phyloP scores from a whole-genome alignment of 1,140 invertebrate genomes.

The Phthorimaea operculella region DNA sequence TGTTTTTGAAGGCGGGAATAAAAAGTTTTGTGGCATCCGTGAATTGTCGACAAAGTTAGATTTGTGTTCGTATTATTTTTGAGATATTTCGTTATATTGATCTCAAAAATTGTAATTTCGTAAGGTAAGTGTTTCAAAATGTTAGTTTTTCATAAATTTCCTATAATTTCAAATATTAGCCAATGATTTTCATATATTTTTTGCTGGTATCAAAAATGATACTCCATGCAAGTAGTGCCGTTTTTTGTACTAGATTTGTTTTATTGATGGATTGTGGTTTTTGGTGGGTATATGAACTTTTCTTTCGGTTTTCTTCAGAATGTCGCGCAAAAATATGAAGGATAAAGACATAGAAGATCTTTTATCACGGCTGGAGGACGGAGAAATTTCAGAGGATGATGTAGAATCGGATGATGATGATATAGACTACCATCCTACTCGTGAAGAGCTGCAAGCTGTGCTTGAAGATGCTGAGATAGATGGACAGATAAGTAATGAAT shows the following conservation, averaged over 20 bases:
- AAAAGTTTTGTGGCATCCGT: too few relatives aligned
- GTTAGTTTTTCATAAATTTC: too few relatives aligned
- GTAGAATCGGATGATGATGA: conserved; percentile 8
- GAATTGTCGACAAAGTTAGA: too few relatives aligned
- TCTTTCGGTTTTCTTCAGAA: conserved; percentile 8
- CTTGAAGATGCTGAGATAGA: neutral
- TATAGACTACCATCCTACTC: conserved; percentile 12
- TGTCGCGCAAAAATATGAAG: conserved; percentile 7
- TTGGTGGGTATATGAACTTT: neutral
- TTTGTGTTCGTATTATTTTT: too few relatives aligned
- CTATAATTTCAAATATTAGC: too few relatives aligned
- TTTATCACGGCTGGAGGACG: conserved; percentile 7
- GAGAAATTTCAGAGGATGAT: conserved; percentile 13
- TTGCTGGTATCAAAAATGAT: conserved; percentile 11
- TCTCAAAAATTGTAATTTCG: too few relatives aligned
- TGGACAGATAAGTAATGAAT: neutral
- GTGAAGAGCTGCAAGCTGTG: neutral
- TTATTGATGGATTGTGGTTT: neutral
- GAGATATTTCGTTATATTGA: too few relatives aligned
- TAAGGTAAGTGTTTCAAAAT: too few relatives aligned
- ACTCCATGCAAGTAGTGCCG: conserved; percentile 6
- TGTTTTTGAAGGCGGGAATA: too few relatives aligned
- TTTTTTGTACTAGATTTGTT: neutral
- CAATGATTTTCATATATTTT: too few relatives aligned
- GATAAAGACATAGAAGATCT: conserved; percentile 11